Evolutionary conservation across 2,797 vertebrate genomes (phyloP), one percentile per base, ranked within the genome.

Genomic region (Poecilia gillii): DNA sequence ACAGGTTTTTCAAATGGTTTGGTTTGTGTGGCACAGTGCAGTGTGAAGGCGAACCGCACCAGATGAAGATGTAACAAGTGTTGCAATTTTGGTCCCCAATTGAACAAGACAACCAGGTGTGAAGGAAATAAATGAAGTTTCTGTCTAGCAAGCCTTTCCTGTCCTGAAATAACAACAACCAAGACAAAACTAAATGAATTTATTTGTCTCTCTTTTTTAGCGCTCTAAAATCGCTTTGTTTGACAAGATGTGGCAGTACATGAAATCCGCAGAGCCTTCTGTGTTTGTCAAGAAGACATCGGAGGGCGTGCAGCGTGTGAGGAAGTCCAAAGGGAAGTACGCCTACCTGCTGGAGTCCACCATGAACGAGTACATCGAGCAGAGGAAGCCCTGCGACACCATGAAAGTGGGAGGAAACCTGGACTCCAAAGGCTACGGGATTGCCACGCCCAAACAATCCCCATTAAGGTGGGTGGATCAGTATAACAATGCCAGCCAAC

Each of bases 391-490:
- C 33, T 99, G 98, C 4, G 98, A 99, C 95, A 99, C 98, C 95
- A 99, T 99, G 98, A 99, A 99, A 97, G 98, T 99, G 79, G 98
- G 98, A 85, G 98, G 98, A 81, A 99, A 99, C 96, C 97, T 99
- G 95, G 98, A 99, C 95, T 99, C 98, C 94, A 99, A 99, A 94
- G 98, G 98, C 96, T 99, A 99, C 64, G 98, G 98, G 95, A 99
- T 99, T 90, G 98, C 98, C 79, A 99, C 98, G 87, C 98, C 98
- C 92, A 99, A 99, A 97, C 97, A 97, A 96, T 99, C 98, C 92
- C 97, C 97, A 98, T 99, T 99, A 99, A 99, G 98, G 98, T 99
- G 98, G 98, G 98, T 99, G 98, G 98, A 99, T 98, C 98, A 99
- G 96, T 99, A 99, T 99, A 99, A 99, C 98, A 99, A 99, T 99